These are phyloP conservation scores for Orius insidiosus DNA, from an alignment of 1,140 invertebrate genomes.

Conservation along the genomic window DNA sequence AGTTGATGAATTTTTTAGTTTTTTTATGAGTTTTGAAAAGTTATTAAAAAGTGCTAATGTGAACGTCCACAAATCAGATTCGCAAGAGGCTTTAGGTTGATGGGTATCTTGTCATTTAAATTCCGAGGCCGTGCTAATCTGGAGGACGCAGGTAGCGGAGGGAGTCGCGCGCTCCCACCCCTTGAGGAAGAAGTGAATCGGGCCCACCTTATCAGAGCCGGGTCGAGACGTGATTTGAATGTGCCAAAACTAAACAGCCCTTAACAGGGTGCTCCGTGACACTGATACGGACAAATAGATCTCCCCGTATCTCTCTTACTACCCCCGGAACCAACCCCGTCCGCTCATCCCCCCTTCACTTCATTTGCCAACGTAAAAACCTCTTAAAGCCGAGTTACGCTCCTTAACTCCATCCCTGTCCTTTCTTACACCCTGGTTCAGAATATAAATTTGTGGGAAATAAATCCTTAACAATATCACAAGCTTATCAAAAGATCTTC, in stretches of 20 bases:
- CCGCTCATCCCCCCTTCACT: not conserved
- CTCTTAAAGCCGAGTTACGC: not conserved
- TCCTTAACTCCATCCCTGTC: not conserved
- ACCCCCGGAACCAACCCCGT: not conserved
- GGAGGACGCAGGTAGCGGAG: too few species aligned
- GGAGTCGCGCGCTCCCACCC: too few species aligned
- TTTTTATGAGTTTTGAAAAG: too few species aligned
- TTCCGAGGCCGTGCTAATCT: too few species aligned
- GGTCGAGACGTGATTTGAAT: slow-evolving; percentile 5
- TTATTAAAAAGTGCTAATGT: too few species aligned
- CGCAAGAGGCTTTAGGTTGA: too few species aligned
- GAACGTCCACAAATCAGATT: too few species aligned
- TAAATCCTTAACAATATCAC: too few species aligned
- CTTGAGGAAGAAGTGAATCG: slow-evolving; percentile 3
- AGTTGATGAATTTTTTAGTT: too few species aligned
- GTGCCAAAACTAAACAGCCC: slow-evolving; percentile 8
- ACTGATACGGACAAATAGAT: not conserved
- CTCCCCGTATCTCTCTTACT: not conserved
- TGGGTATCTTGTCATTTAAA: too few species aligned
- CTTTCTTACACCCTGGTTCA: not conserved
- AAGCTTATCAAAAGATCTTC: too few species aligned
- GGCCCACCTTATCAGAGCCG: not conserved
- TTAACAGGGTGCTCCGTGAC: slow-evolving; percentile 1
- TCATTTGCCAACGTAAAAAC: not conserved
- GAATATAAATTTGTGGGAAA: too few species aligned